Evolutionary conservation across 2,113 vertebrate species (phyloP).

Genomic region (Marmota flaviventris): DNA sequence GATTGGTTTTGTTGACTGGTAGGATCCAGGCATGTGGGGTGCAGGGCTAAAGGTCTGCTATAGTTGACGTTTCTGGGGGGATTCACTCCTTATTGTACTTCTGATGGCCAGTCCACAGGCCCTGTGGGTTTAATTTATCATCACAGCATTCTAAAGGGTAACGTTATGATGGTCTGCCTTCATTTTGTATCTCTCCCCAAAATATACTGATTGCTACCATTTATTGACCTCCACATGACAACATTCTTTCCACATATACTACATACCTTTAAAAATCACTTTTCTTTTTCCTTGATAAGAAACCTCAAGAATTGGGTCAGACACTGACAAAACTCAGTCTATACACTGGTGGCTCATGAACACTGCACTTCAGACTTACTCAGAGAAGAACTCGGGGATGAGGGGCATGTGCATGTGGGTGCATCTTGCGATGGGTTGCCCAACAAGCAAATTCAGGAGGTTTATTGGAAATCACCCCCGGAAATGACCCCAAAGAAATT

Average conservation of each 20-base stretch:
- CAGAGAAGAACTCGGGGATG: neutral
- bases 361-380: neutral
- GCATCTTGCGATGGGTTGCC: neutral
- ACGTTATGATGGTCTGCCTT: neutral
- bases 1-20: slow-evolving; percentile 3
- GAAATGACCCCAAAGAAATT: neutral
- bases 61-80: neutral
- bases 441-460: neutral
- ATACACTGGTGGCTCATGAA: neutral
- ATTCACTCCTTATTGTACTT: neutral
- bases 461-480: neutral
- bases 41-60: neutral
- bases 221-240: neutral
- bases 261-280: neutral
- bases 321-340: neutral
- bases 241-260: neutral
- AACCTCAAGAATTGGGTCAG: neutral
- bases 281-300: neutral
- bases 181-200: neutral
- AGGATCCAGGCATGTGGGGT: neutral
- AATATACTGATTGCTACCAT: neutral
- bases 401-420: neutral
- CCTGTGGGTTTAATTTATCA: neutral
- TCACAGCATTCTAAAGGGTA: neutral
- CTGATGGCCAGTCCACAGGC: neutral